Evolutionary conservation across 2,797 vertebrate species (phyloP), one percentile per base, ranked within the genome.

Genomic region (Rhodeus uyekii): DNA sequence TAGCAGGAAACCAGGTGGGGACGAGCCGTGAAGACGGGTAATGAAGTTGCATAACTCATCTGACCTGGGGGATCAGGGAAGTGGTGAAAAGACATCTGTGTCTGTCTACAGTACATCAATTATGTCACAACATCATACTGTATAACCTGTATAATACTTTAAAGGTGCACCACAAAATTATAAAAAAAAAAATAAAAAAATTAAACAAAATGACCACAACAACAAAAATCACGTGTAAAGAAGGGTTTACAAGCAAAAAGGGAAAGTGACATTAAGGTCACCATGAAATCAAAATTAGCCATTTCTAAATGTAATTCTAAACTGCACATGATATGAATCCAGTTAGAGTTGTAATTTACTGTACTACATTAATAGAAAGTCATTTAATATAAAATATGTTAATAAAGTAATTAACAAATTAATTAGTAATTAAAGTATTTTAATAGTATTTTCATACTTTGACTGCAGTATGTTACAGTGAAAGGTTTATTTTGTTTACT

Each of bases 1-100:
- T 55, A 86, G 18, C 85, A 84, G 74, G 27, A 78, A 55, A 77
- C 61, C 85, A 87, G 86, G 73, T 90, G n/a, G 86, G 83, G 18
- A 81, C 64, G 85, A 86, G 76, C 68, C 80, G 73, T 85, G 83
- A 87, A 85, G 84, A 79, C 65, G 72, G 81, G 78, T 82, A 80
- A 83, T 67, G 63, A 18, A 29, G 65, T 76, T 83, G 34, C 29
- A 82, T 76, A 82, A 76, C 74, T 61, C 71, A 53, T 80, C 78
- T 32, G 39, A 24, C 34, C 61, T 48, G 58, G 61, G 64, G 65
- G 58, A 38, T 46, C 34, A 44, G 65, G 68, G 64, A 86, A 36
- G 60, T 29, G 19, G 19, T 24, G 16, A 44, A 29, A 74, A 67
- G 60, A 68, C 72, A 76, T 78, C 55, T 61, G 80, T 27, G 63